Conservation (phyloP, 1,140 invertebrate genomes). For the Lanistes nyassanus region DNA sequence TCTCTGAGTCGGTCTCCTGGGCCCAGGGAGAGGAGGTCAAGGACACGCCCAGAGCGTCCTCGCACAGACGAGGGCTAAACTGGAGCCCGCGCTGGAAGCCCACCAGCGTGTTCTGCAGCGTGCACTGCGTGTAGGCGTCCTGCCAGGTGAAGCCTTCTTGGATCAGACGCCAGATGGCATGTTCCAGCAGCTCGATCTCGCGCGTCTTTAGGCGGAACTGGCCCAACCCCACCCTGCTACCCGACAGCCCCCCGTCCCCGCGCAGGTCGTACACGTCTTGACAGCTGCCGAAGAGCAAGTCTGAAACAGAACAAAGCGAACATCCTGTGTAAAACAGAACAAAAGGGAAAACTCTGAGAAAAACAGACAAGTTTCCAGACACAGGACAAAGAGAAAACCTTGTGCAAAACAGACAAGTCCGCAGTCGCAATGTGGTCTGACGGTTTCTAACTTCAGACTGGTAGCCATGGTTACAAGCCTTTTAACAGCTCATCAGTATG, state of each 20-base stretch:
- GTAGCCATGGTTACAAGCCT: too few relatives aligned
- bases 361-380: too few relatives aligned
- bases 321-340: too few relatives aligned
- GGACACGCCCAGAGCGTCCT: conserved; percentile 35
- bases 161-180: conserved; percentile 39
- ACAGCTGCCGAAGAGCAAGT: conserved; percentile 52
- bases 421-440: too few relatives aligned
- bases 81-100: conserved; percentile 28
- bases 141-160: conserved; percentile 47
- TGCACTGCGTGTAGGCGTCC: conserved; percentile 54
- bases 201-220: conserved; percentile 34
- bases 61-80: conserved; percentile 37
- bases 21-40: background rate
- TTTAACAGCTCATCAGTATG: too few relatives aligned
- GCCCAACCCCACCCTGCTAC: conserved; percentile 22
- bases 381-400: too few relatives aligned
- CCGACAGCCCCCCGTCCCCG: background rate
- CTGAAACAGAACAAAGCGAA: conserved; percentile 33
- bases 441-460: too few relatives aligned
- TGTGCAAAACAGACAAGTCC: too few relatives aligned
- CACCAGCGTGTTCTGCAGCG: conserved; percentile 49
- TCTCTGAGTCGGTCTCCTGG: conserved; percentile 33
- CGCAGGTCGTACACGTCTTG: conserved; percentile 27
- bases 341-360: too few relatives aligned
- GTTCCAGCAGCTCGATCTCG: conserved; percentile 40